phyloP scores from a whole-genome alignment of 2,113 vertebrate species.

The Ailuropoda melanoleuca region DNA sequence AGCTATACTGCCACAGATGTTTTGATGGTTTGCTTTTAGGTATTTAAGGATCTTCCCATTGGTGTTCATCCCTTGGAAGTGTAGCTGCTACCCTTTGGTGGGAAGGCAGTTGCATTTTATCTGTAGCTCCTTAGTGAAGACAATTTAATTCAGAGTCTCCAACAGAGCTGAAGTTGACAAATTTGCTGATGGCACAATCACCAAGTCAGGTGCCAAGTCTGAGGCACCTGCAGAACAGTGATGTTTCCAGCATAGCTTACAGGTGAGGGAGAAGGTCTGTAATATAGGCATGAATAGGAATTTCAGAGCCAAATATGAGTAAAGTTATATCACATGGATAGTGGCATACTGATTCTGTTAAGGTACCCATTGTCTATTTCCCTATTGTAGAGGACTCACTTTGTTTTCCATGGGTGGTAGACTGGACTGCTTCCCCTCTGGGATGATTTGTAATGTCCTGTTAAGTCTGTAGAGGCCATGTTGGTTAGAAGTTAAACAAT shows the following conservation, averaged over 20 bases:
- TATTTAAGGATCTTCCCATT: neutral
- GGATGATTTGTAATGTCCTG: neutral
- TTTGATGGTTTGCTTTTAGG: neutral
- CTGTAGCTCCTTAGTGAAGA: neutral
- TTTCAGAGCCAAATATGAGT: slow-evolving; percentile 36
- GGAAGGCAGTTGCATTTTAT: neutral
- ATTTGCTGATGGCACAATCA: neutral
- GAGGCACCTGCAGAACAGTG: neutral
- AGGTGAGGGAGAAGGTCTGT: neutral
- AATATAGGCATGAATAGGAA: neutral
- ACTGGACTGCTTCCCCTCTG: neutral
- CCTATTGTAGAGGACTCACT: neutral
- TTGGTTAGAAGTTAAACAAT: neutral
- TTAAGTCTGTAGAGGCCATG: neutral
- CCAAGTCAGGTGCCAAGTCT: neutral
- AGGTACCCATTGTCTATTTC: neutral
- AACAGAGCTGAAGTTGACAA: neutral
- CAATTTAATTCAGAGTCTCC: neutral
- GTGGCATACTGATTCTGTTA: neutral
- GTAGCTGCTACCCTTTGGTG: neutral
- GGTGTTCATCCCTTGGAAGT: neutral
- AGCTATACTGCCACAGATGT: neutral
- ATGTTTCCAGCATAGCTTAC: neutral
- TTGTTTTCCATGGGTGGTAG: neutral
- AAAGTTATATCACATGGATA: neutral